Percentiles rank a stretch among this genome's conserved stretches.
Evolutionary conservation across 2,888 invertebrate species (phyloP).

Genomic region (Nephrocerus scutellatus): DNA sequence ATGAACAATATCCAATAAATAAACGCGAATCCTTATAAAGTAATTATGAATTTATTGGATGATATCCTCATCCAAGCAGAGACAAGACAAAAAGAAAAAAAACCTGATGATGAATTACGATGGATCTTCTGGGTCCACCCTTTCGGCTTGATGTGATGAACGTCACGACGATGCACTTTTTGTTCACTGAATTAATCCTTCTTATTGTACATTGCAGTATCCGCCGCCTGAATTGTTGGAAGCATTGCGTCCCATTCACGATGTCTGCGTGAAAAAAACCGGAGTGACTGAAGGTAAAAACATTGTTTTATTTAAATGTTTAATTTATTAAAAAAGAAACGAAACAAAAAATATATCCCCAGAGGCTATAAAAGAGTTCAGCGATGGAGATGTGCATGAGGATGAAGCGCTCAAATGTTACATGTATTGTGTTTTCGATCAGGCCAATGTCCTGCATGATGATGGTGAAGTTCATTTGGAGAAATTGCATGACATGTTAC

Average conservation of each 20-base stretch:
- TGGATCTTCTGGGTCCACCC: too few relatives aligned
- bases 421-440: conserved; percentile 46
- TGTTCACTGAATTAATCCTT: conserved; percentile 1
- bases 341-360: too few relatives aligned
- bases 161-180: not conserved
- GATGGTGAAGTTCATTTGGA: conserved; percentile 47
- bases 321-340: too few relatives aligned
- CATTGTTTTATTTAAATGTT: too few relatives aligned
- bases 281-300: conserved; percentile 43
- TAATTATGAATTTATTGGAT: too few relatives aligned
- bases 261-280: conserved; percentile 38
- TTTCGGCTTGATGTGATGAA: not conserved
- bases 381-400: conserved; percentile 46
- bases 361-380: conserved; percentile 46
- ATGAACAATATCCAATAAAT: too few relatives aligned
- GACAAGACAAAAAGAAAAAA: too few relatives aligned
- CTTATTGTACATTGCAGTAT: conserved; percentile 33
- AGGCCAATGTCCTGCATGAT: conserved; percentile 42
- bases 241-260: conserved; percentile 40
- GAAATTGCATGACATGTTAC: conserved; percentile 33
- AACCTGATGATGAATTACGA: too few relatives aligned
- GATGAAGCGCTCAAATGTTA: conserved; percentile 46
- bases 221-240: conserved; percentile 40
- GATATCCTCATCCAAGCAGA: too few relatives aligned
- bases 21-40: too few relatives aligned